Conservation (phyloP, 2,797 vertebrate species). For the Carapus acus region DNA sequence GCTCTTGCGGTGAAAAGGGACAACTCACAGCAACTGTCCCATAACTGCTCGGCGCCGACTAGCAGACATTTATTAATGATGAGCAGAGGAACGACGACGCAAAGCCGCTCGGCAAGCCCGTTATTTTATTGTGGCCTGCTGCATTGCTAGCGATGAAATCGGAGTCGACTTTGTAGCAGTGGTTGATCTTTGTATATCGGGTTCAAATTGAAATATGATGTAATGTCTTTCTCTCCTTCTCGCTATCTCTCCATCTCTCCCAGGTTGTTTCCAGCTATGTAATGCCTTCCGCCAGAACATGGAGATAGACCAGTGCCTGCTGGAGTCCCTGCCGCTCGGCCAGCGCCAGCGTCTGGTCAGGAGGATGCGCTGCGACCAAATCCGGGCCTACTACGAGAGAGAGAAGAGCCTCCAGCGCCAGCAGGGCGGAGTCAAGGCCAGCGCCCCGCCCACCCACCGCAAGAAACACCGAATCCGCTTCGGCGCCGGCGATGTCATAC, state of each 20-base stretch:
- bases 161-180: too few species aligned
- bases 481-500: conserved; percentile 70
- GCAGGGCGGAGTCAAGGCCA: conserved; percentile 56
- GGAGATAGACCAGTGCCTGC: conserved; percentile 99
- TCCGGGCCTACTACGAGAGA: conserved; percentile 88
- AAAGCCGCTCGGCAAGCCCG: too few species aligned
- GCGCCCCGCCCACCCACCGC: conserved; percentile 48
- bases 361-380: conserved; percentile 92
- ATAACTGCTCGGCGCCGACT: too few species aligned
- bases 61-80: too few species aligned
- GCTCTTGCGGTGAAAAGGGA: too few species aligned
- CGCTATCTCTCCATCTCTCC: conserved; percentile 7
- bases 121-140: too few species aligned
- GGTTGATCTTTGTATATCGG: too few species aligned
- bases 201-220: too few species aligned
- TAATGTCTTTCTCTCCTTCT: background rate
- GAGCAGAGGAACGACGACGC: too few species aligned
- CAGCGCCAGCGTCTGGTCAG: conserved; percentile 91
- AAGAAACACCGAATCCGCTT: conserved; percentile 79
- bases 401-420: conserved; percentile 82
- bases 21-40: too few species aligned
- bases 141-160: too few species aligned
- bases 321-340: conserved; percentile 93
- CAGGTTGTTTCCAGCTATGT: conserved; percentile 99
- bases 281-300: conserved; percentile 96